Evolutionary conservation across 1,140 invertebrate species (phyloP).

Genomic region (Drosophila orena): DNA sequence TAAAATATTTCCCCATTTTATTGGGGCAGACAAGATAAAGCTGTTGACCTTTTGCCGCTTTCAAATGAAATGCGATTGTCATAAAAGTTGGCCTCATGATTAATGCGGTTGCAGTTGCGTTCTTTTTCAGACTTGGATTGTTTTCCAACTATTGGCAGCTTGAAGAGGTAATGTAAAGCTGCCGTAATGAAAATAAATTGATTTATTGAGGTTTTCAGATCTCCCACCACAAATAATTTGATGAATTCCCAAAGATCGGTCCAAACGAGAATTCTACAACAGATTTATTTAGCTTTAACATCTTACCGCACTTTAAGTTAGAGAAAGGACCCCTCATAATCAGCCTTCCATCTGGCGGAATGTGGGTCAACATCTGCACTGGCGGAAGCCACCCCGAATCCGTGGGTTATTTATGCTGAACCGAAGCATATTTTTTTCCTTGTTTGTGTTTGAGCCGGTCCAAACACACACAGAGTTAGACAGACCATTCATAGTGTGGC

Average conservation of each 20-base stretch:
- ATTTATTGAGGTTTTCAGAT: not conserved
- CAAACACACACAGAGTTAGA: conserved; percentile 9
- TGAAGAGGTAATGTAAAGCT: not conserved
- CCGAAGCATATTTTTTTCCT: conserved; percentile 64
- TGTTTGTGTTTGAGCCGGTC: conserved; percentile 37
- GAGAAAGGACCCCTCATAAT: conserved; percentile 32
- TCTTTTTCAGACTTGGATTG: not conserved
- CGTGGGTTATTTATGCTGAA: conserved; percentile 50
- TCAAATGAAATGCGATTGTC: conserved; percentile 7
- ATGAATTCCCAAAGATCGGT: not conserved
- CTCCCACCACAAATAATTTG: not conserved
- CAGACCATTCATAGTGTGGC: conserved; percentile 30
- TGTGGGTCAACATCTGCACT: conserved; percentile 40
- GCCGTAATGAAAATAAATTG: too few species aligned
- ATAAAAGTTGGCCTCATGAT: conserved; percentile 13
- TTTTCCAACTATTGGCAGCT: not conserved
- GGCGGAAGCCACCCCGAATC: conserved; percentile 28
- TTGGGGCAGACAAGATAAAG: not conserved
- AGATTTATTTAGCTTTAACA: conserved; percentile 1
- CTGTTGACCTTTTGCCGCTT: conserved; percentile 7
- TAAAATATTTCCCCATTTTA: conserved; percentile 7
- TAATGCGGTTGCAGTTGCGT: conserved; percentile 10
- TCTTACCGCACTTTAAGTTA: conserved; percentile 26
- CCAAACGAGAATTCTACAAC: not conserved
- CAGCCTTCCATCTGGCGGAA: conserved; percentile 25